Base-by-base conservation (phyloP, 2,797 vertebrate species). In the Malacoctenus gilli region DNA sequence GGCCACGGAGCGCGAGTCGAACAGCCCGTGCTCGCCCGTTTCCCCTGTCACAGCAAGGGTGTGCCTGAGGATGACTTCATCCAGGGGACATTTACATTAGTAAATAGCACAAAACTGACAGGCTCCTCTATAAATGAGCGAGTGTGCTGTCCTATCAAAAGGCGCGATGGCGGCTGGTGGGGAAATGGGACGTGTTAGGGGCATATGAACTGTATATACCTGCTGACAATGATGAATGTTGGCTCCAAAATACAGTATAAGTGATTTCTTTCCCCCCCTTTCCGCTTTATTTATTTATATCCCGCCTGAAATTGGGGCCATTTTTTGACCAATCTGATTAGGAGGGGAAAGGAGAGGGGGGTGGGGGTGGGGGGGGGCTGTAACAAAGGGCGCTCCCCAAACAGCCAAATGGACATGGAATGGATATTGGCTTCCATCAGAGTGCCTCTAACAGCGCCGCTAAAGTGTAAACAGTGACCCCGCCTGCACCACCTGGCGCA, bases 191-290 rank as follows among this genome's bases (percentile, higher is more conserved):
- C 90, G 77, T 87, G 89, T 89, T 89, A 74, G 84, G 83, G 86
- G 79, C 89, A 85, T 85, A 77, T 75, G 85, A 83, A 90, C 87
- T 75, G 83, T 89, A 78, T 83, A 73, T 80, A 69, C 73, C 58
- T 55, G 60, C 77, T 92, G 92, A 92, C 91, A 93, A 80, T 92
- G 92, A 93, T 92, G 85, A 91, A 92, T 93, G 90, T 83, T 85
- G 68, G 77, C 80, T 83, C 79, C 63, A 75, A 89, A 89, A 88
- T 89, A 85, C 72, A 70, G 82, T 79, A 82, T 77, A 89, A 87
- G 86, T 86, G 89, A 91, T 90, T 92, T 88, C 77, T 75, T 65
- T 28, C 25, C 57, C 13, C 4, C 52, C 77, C 77, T 65, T 28
- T 9, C 57, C 13, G 5, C 52, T 70, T 78, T 73, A 78, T 84